Evolutionary conservation across 1,140 invertebrate species (phyloP).

Genomic region (Drosophila sp.): DNA sequence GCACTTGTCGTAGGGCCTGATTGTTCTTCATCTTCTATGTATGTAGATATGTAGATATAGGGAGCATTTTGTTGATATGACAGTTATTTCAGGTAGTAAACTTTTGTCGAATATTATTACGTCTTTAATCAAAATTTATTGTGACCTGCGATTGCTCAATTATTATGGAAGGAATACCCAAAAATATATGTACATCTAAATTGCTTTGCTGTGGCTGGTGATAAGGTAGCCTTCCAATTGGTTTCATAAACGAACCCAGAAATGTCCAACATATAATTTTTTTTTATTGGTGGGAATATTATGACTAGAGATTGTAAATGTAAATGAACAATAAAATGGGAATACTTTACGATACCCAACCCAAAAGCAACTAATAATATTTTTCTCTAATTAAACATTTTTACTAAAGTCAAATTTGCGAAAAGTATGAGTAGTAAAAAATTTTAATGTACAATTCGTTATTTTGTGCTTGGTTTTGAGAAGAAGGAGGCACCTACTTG

Average conservation of each 20-base stretch:
- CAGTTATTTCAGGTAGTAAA: conserved; percentile 6
- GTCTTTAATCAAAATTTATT: conserved; percentile 32
- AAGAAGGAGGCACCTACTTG: too few species aligned
- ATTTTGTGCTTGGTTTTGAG: not conserved
- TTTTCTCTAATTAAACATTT: not conserved
- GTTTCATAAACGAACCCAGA: conserved; percentile 31
- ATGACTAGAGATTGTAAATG: conserved; percentile 5
- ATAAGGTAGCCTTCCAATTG: conserved; percentile 37
- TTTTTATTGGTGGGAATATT: conserved; percentile 12
- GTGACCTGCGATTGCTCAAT: not conserved
- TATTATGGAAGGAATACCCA: not conserved
- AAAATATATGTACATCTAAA: conserved; percentile 18
- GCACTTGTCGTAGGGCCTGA: conserved; percentile 55
- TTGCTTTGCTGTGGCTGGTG: conserved; percentile 1
- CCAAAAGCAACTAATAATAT: not conserved
- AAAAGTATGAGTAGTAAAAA: not conserved
- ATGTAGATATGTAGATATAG: not conserved
- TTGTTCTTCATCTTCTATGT: conserved; percentile 15
- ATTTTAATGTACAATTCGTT: not conserved
- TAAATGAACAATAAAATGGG: not conserved
- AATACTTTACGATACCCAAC: not conserved
- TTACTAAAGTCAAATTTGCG: not conserved
- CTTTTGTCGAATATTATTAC: conserved; percentile 25
- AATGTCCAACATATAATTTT: conserved; percentile 31
- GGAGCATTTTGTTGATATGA: conserved; percentile 16